A percentile compares a stretch with the other conserved stretches of the same genome.
Evolutionary conservation across 2,888 invertebrate genomes (phyloP).

Genomic region (Ichneumoninae sp.): DNA sequence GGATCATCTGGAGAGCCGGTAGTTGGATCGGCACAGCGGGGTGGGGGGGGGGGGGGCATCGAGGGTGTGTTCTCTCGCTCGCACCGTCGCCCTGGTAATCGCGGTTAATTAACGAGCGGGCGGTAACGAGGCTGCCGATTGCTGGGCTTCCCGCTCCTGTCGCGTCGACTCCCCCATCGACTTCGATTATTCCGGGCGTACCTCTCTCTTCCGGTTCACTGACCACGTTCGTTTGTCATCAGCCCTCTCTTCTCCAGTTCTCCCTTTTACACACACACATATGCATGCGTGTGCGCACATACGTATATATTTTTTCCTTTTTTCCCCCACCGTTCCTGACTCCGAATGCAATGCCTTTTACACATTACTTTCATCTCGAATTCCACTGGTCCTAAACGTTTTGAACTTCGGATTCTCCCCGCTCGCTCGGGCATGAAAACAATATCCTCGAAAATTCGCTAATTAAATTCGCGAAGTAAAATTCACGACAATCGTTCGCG

Average conservation of each 20-base stretch:
- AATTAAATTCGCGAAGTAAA: slow-evolving; percentile 11
- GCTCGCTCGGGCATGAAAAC: slow-evolving; percentile 29
- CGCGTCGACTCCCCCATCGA: slow-evolving; percentile 70
- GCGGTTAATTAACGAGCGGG: slow-evolving; percentile 80
- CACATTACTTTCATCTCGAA: slow-evolving; percentile 25
- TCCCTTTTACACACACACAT: slow-evolving; percentile 34
- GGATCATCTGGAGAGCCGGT: slow-evolving; percentile 22
- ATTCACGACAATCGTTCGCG: background rate
- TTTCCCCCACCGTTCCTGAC: slow-evolving; percentile 39
- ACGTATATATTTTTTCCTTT: slow-evolving; percentile 8
- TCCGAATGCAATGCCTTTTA: background rate
- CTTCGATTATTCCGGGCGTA: slow-evolving; percentile 77
- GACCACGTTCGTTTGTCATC: slow-evolving; percentile 74
- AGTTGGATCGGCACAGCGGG: slow-evolving; percentile 29
- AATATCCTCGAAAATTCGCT: slow-evolving; percentile 4
- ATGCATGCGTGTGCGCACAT: too few species aligned
- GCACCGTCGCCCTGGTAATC: slow-evolving; percentile 79
- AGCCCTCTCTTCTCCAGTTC: slow-evolving; percentile 27
- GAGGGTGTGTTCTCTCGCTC: slow-evolving; percentile 72
- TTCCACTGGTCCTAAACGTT: slow-evolving; percentile 12
- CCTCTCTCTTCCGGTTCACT: slow-evolving; percentile 74
- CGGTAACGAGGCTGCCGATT: slow-evolving; percentile 81
- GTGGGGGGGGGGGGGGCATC: slow-evolving; percentile 35
- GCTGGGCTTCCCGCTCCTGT: slow-evolving; percentile 68
- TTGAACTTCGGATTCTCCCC: slow-evolving; percentile 5